A percentile compares a stretch with the other conserved stretches of the same genome.
These are phyloP conservation scores for Halesus radiatus DNA, from an alignment of 1,140 invertebrate species.

Conservation along the genomic window DNA sequence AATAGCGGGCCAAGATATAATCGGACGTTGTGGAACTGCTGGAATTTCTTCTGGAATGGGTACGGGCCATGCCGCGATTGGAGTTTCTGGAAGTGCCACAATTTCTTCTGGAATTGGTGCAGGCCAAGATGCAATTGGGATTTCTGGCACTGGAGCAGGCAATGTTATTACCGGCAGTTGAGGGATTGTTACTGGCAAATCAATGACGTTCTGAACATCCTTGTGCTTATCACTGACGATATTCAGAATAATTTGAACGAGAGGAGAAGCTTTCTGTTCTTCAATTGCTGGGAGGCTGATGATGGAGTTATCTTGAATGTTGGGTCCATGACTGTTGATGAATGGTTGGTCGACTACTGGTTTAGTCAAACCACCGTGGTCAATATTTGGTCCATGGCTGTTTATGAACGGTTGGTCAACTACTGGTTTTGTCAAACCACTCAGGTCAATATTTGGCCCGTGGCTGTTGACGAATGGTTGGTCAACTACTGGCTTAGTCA, in stretches of 20 bases:
- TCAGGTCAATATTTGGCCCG: background rate
- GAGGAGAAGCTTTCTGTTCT: background rate
- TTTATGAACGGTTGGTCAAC: background rate
- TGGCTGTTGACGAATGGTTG: background rate
- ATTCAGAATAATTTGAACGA: conserved; percentile 24
- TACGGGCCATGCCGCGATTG: no score
- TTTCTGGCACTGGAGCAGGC: no score
- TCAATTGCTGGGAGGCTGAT: background rate
- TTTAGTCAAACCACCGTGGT: background rate
- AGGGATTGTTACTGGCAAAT: background rate
- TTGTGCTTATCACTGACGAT: conserved; percentile 2
- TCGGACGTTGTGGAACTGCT: no score
- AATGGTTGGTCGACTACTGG: no score
- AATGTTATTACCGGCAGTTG: no score
- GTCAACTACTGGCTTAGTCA: background rate
- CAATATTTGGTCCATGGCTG: background rate
- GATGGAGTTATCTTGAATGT: background rate
- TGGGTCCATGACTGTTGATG: background rate
- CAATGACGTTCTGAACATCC: background rate
- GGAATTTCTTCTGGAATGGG: no score
- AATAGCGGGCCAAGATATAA: no score
- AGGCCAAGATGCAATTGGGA: no score
- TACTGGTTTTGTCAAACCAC: no score
- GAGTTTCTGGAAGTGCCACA: no score
- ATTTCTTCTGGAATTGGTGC: no score